Evolutionary conservation across 2,888 invertebrate genomes (phyloP), one percentile per base, ranked within the genome.

Genomic region (Epiblema foenella): DNA sequence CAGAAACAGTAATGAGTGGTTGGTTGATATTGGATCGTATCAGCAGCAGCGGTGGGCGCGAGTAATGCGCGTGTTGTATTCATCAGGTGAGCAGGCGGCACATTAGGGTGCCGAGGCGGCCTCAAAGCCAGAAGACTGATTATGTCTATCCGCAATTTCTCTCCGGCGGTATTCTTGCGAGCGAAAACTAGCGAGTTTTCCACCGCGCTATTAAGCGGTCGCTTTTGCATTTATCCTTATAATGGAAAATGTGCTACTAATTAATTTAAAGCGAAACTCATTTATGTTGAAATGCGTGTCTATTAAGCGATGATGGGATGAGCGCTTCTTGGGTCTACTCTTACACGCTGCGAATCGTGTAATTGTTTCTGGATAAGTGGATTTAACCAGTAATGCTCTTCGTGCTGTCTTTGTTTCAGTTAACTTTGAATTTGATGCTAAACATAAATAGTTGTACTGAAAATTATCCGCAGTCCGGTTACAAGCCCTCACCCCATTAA

Each of bases 71-170:
- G 86, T 85, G 85, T 49, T 51, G 62, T 90, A 90, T 91, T 90
- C 89, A 90, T 91, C 92, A 90, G 90, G 85, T 85, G 89, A 87
- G 87, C 85, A 86, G 83, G 86, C 79, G 85, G 86, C 87, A 89
- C 91, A 91, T 93, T 91, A 90, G 90, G 85, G 88, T 85, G 90
- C 86, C 84, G 87, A 85, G 83, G 89, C 90, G 85, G 91, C 93
- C 90, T 92, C 93, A 91, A 93, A 93, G 92, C 93, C 93, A 90
- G 91, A 92, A 93, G 93, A 93, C 93, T 93, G 93, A 93, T 93
- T 93, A 91, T 91, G 91, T 92, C 91, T 93, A 93, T 93, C 90
- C 93, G 91, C 91, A 91, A 92, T 93, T 93, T 91, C 93, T 92
- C 93, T 90, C 88, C 87, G 86, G 88, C 89, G 90, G 91, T 91